Percentiles rank a stretch among this genome's conserved stretches.
These are phyloP conservation scores for Agrochola macilenta DNA, from an alignment of 2,888 invertebrate genomes.

Conservation along the genomic window DNA sequence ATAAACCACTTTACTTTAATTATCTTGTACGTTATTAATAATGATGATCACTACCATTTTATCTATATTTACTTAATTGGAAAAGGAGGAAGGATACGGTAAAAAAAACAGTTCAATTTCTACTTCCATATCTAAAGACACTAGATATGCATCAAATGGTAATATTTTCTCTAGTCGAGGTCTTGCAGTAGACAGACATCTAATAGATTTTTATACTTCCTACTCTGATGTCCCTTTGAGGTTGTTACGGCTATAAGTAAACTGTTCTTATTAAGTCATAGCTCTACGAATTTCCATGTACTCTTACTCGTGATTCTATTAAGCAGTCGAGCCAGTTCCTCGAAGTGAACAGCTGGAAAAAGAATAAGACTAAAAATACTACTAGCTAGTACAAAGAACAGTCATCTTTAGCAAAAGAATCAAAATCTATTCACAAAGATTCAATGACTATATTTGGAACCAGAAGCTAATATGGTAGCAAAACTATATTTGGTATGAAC, in stretches of 20 bases:
- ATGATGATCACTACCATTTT: background rate
- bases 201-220: background rate
- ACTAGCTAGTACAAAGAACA: background rate
- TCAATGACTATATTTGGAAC: background rate
- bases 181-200: background rate
- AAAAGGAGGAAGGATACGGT: background rate
- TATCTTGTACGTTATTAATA: slow-evolving; percentile 15
- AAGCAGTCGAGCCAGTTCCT: background rate
- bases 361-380: background rate
- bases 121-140: background rate
- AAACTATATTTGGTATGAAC: background rate
- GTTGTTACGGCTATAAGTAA: background rate
- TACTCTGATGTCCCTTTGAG: background rate
- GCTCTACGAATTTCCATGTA: slow-evolving; percentile 8
- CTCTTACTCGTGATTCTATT: background rate
- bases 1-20: slow-evolving; percentile 11
- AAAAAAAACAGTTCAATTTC: background rate
- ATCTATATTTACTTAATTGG: background rate
- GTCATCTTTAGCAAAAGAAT: background rate
- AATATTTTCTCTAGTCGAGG: background rate
- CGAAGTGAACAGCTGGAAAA: background rate
- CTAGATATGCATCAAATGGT: background rate
- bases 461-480: background rate
- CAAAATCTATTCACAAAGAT: background rate
- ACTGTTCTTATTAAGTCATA: background rate